These are phyloP conservation scores for Rhea americana DNA, from an alignment of 2,113 vertebrate genomes.

Conservation along the genomic window DNA sequence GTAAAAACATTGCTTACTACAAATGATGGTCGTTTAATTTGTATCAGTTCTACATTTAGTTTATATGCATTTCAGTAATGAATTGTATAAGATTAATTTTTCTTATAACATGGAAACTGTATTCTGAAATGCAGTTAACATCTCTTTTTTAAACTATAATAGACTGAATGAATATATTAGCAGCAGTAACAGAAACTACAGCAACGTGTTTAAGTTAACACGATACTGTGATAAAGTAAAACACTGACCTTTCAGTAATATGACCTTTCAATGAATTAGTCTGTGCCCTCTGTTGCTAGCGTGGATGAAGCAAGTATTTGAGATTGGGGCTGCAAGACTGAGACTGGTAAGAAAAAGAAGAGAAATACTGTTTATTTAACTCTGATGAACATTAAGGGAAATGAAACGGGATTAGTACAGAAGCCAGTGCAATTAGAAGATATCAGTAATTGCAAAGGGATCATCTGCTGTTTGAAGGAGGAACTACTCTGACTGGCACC, in stretches of 20 bases:
- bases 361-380: background rate
- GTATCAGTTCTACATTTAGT: background rate
- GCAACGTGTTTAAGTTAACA: background rate
- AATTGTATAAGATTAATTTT: background rate
- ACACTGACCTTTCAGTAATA: too few relatives aligned
- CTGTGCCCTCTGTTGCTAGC: background rate
- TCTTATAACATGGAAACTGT: background rate
- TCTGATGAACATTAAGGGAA: background rate
- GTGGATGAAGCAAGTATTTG: background rate
- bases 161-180: background rate
- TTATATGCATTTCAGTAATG: background rate
- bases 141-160: background rate
- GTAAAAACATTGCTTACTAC: background rate
- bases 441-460: background rate
- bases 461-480: background rate
- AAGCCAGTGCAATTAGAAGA: background rate
- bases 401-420: background rate
- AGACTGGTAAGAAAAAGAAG: background rate
- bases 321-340: background rate
- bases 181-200: background rate
- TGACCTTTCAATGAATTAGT: background rate
- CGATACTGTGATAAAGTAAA: background rate
- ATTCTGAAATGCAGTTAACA: background rate
- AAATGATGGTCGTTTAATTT: background rate
- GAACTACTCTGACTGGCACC: background rate